Evolutionary conservation across 2,888 invertebrate species (phyloP).

Genomic region (Nemotelus pantherinus): DNA sequence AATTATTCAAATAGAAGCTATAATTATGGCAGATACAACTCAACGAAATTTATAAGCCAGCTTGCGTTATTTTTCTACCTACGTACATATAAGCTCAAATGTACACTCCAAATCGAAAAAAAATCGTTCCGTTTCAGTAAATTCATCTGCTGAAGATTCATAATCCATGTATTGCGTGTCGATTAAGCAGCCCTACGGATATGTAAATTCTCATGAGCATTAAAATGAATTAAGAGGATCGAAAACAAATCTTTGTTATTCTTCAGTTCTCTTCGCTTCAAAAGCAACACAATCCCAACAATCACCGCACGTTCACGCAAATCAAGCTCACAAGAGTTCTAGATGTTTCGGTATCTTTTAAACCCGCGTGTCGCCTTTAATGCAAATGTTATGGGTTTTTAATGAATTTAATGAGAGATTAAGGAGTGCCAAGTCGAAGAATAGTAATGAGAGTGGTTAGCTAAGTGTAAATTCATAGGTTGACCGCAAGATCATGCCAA

Average conservation of each 20-base stretch:
- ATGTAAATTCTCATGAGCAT: conserved; percentile 31
- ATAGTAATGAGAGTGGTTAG: conserved; percentile 33
- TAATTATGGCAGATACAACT: no score
- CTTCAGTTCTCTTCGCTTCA: background rate
- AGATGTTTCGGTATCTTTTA: background rate
- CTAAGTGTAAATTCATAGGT: conserved; percentile 40
- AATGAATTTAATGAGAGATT: conserved; percentile 45
- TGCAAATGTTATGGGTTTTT: conserved; percentile 46
- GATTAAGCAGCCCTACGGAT: conserved; percentile 19
- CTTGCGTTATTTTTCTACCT: no score
- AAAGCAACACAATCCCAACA: background rate
- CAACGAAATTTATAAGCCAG: no score
- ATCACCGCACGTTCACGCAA: background rate
- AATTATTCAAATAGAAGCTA: no score
- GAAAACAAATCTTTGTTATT: conserved; percentile 7
- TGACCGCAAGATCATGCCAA: conserved; percentile 40
- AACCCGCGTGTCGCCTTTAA: conserved; percentile 39
- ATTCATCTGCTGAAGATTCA: background rate
- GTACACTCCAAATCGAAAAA: no score
- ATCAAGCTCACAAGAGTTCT: background rate
- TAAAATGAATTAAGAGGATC: conserved; percentile 5
- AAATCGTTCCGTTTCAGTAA: no score
- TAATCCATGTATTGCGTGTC: conserved; percentile 40
- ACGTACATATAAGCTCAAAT: no score
- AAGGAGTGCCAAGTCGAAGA: conserved; percentile 35